Evolutionary conservation across 2,797 vertebrate genomes (phyloP).

Genomic region (Malurus leucopterus): DNA sequence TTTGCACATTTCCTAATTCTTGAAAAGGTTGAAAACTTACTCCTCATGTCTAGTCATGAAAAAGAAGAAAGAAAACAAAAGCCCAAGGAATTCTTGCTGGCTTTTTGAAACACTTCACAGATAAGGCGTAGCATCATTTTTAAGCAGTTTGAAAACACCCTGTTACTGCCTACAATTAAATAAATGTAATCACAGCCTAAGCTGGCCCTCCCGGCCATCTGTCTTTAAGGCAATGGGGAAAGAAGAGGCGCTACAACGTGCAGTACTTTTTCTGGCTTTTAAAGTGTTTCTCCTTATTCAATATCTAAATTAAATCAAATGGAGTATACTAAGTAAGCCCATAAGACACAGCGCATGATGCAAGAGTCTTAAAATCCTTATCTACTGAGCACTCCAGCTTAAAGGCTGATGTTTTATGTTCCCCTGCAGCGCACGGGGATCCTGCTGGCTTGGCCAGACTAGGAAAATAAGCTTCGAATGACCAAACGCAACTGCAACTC

Average conservation of each 20-base stretch:
- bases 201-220: constrained; percentile 26
- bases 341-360: constrained; percentile 71
- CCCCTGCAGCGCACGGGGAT: constrained; percentile 73
- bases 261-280: constrained; percentile 68
- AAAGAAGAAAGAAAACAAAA: not conserved
- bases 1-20: not conserved
- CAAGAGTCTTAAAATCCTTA: constrained; percentile 75
- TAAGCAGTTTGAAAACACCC: constrained; percentile 52
- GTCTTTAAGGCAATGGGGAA: constrained; percentile 9
- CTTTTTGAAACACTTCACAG: not conserved
- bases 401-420: constrained; percentile 69
- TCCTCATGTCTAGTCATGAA: not conserved
- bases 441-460: constrained; percentile 80
- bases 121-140: not conserved
- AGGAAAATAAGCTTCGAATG: constrained; percentile 77
- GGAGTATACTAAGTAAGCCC: constrained; percentile 71
- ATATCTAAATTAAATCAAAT: constrained; percentile 79
- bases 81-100: not conserved
- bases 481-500: constrained; percentile 78
- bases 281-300: constrained; percentile 74
- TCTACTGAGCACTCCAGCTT: constrained; percentile 69
- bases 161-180: constrained; percentile 52
- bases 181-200: constrained; percentile 27
- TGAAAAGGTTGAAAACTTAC: not conserved
- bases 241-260: constrained; percentile 12